These are phyloP conservation scores for Dipodomys stephensi DNA, from an alignment of 2,113 vertebrate species.

Conservation along the genomic window DNA sequence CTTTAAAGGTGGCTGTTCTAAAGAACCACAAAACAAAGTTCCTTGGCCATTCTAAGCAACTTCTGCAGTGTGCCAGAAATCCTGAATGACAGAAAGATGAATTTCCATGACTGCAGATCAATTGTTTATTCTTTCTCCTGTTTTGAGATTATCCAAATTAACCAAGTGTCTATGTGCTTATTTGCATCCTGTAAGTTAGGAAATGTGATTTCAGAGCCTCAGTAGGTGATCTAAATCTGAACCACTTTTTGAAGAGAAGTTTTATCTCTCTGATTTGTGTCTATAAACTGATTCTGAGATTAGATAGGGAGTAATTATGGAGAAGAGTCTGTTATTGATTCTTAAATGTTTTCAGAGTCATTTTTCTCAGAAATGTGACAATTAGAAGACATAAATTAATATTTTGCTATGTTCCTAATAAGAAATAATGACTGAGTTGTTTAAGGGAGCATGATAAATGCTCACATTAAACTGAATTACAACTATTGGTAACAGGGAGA, in stretches of 20 bases:
- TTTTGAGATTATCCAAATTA: not conserved
- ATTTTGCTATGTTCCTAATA: constrained; percentile 62
- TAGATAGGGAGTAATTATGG: constrained; percentile 35
- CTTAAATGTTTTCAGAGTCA: not conserved
- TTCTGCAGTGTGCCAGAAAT: not conserved
- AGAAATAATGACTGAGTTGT: constrained; percentile 39
- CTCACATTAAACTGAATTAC: constrained; percentile 61
- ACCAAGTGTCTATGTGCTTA: not conserved
- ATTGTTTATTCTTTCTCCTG: not conserved
- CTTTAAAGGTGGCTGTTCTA: not conserved
- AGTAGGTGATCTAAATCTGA: not conserved
- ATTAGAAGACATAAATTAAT: constrained; percentile 66
- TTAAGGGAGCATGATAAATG: constrained; percentile 60
- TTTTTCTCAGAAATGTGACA: constrained; percentile 67
- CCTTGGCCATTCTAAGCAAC: not conserved
- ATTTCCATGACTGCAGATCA: not conserved
- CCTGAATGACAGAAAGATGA: not conserved
- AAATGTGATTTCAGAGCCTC: not conserved
- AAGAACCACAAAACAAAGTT: not conserved
- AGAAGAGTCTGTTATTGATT: constrained; percentile 46
- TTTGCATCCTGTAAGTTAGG: not conserved
- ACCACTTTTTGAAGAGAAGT: not conserved
- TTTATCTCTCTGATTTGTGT: not conserved
- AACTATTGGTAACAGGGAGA: constrained; percentile 59
- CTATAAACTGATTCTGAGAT: constrained; percentile 7